phyloP scores from a whole-genome alignment of 1,140 invertebrate genomes.

The Gonatopus flavifemur region DNA sequence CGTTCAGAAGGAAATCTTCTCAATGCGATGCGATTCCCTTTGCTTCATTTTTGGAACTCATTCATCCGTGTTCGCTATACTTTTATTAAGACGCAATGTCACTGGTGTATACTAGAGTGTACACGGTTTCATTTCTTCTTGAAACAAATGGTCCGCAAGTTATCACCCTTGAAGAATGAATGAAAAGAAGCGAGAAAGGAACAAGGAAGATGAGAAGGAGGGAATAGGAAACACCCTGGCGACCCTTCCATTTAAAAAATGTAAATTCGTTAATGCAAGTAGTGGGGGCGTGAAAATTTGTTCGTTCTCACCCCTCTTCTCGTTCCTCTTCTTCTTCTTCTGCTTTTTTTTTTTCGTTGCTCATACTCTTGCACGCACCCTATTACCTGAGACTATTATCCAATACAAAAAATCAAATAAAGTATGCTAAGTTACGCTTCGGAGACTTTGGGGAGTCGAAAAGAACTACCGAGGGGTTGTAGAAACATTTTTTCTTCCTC shows the following conservation, averaged over 20 bases:
- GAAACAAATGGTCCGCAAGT: conserved; percentile 58
- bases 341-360: conserved; percentile 1
- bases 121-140: conserved; percentile 51
- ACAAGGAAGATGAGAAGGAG: conserved; percentile 13
- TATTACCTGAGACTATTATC: conserved; percentile 53
- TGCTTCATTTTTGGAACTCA: too few relatives aligned
- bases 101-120: too few relatives aligned
- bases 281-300: conserved; percentile 44
- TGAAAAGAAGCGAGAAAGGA: background rate
- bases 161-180: conserved; percentile 43
- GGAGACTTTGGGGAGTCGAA: conserved; percentile 38
- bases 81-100: conserved; percentile 55
- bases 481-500: conserved; percentile 17
- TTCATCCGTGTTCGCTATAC: too few relatives aligned
- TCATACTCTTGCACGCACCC: conserved; percentile 23
- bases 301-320: conserved; percentile 19
- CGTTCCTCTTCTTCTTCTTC: background rate
- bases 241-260: conserved; percentile 59
- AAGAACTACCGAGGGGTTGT: conserved; percentile 32
- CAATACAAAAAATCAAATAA: conserved; percentile 61
- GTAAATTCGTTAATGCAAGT: conserved; percentile 60
- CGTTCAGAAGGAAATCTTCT: too few relatives aligned
- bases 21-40: too few relatives aligned
- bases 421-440: conserved; percentile 57
- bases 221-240: conserved; percentile 25